phyloP scores from a whole-genome alignment of 1,140 invertebrate genomes.

The Globodera rostochiensis region DNA sequence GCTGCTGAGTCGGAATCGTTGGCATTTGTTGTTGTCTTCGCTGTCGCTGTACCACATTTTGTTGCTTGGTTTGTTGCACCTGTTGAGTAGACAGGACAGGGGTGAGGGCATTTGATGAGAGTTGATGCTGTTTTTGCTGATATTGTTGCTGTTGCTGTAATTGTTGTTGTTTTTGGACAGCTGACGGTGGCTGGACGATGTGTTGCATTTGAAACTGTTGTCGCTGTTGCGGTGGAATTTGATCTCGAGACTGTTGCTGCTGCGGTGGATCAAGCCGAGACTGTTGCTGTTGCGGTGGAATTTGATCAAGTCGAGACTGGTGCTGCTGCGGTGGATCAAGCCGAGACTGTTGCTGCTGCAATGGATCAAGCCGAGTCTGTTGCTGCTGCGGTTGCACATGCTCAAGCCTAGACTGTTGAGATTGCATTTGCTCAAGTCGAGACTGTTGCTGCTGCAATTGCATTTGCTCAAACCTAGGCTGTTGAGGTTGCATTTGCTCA shows the following conservation, averaged over 20 bases:
- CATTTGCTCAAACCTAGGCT: neutral
- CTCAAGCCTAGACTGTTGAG: neutral
- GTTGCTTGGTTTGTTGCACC: neutral
- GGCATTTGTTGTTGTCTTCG: neutral
- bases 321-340: neutral
- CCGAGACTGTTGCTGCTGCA: conserved; percentile 26
- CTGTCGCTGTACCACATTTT: neutral
- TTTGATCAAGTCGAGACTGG: neutral
- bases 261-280: neutral
- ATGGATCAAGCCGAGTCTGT: neutral
- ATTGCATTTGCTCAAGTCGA: neutral
- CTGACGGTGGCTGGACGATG: neutral
- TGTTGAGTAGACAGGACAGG: neutral
- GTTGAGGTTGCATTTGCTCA: neutral
- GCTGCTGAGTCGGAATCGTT: neutral
- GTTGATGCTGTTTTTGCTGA: neutral
- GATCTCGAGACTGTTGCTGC: conserved; percentile 26
- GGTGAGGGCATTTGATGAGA: neutral
- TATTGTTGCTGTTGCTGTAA: conserved; percentile 14
- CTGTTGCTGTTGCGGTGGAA: conserved; percentile 19
- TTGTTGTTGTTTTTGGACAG: conserved; percentile 26
- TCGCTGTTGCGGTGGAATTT: neutral
- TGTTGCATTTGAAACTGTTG: conserved; percentile 27
- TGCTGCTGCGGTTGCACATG: conserved; percentile 2
- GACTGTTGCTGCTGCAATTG: conserved; percentile 8